Evolutionary conservation across 2,888 invertebrate species (phyloP).

Genomic region (Chaitophorus viminalis): DNA sequence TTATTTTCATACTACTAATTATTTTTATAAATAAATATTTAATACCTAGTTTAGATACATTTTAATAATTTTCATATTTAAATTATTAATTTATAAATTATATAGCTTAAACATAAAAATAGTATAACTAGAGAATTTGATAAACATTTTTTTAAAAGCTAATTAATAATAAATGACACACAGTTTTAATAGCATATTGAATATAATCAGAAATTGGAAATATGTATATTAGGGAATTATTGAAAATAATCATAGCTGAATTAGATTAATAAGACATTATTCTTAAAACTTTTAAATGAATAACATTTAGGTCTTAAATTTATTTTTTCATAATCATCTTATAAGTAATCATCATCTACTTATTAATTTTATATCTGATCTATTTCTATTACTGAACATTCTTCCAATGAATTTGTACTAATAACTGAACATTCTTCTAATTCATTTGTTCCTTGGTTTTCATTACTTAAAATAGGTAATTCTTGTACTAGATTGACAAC

Average conservation of each 20-base stretch:
- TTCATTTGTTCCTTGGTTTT: neutral
- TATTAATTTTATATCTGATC: neutral
- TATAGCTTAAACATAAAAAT: too few species aligned
- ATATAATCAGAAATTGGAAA: too few species aligned
- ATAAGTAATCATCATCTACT: too few species aligned
- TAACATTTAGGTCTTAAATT: neutral
- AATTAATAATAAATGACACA: too few species aligned
- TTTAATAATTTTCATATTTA: too few species aligned
- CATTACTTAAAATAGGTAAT: neutral
- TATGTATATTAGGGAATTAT: neutral
- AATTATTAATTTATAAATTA: too few species aligned
- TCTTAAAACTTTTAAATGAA: neutral
- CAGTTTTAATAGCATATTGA: too few species aligned
- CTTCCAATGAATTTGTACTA: neutral
- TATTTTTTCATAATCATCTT: neutral
- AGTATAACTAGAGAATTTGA: too few species aligned
- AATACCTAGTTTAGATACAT: too few species aligned
- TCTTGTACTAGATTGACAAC: neutral
- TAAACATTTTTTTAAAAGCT: too few species aligned
- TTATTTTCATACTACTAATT: too few species aligned
- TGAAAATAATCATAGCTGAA: neutral
- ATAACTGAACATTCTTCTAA: neutral
- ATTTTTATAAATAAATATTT: too few species aligned
- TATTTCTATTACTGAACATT: neutral
- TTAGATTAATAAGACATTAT: neutral